Evolutionary conservation across 1,140 invertebrate species (phyloP), one percentile per base, ranked within the genome.

Genomic region (Heliothis virescens): DNA sequence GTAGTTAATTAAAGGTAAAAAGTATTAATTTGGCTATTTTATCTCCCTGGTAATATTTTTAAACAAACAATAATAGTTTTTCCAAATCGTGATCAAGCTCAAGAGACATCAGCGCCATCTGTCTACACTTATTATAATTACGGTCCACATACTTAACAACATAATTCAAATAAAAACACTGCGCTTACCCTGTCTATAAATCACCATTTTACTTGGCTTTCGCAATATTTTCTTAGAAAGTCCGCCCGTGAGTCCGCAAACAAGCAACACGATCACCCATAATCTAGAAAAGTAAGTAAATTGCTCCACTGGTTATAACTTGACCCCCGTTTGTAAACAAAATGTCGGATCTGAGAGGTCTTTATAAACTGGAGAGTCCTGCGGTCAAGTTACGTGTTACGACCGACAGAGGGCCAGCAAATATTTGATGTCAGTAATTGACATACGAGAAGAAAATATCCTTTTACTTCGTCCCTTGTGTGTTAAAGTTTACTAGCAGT

Each of bases 391-490:
- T 93, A 91, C 92, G 84, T 87, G 86, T 92, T 90, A 92, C 91
- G 90, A 87, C 83, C 90, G 84, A 87, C 88, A 87, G 86, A 91
- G 91, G 91, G 89, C 89, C 86, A 85, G 92, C 91, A 93, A 92
- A 94, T 91, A 91, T 92, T 94, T 92, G 91, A 91, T 80, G 85
- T 85, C 84, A 82, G 90, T 93, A 94, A 94, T 93, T 93, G 92
- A 85, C 92, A 94, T 85, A 85, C 82, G 92, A 94, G 86, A 92
- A 82, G 63, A 57, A 79, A 57, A 83, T 86, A 85, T 92, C 89
- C 62, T 75, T 79, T 94, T 92, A 90, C 87, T 82, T 80, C 86
- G 86, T 87, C 86, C 84, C 85, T 86, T 87, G 79, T 48, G 79
- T 62, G 79, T 81, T 82, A 84, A 80, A 81, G 60, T 77, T 78